Evolutionary conservation across 2,797 vertebrate genomes (phyloP), one percentile per base, ranked within the genome.

Genomic region (Danionella dracula): DNA sequence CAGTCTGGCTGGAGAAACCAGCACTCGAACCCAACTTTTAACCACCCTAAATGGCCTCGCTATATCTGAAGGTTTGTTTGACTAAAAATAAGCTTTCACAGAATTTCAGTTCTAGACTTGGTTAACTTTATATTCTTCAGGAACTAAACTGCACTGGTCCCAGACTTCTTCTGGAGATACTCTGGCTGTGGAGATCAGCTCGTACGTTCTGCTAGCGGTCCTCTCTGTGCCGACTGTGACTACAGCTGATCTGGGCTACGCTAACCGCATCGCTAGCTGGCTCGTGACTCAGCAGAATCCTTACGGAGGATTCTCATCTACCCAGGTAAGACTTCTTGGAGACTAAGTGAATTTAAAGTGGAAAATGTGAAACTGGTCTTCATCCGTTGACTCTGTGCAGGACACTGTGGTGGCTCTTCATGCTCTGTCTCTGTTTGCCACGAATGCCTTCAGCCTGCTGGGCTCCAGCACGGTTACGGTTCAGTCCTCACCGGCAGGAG

Each of bases 361-460:
- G 2, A 34, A 8, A 2, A 2, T 27, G 23, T 34, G 27, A 29
- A 4, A 29, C 27, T 29, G 4, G 27, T 4, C 4, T 29, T 4
- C 27, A 4, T 8, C 8, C 8, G 27, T 31, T 31, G 5, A 5
- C 9, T 1, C 9, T 4, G 8, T 10, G 1, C 61, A 89, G 90
- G 85, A 87, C 16, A 89, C 86, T 0, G 80, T 90, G 20, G 81
- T 86, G 40, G 85, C 82, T 63, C 80, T 89, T 50, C 87, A 89
- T 69, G 88, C 84, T 16, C 66, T 90, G 31, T 68, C 88, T n/a
- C 70, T 80, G 4, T 87, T 86, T 9, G 85, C 84, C 29, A 38
- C 74, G 2, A 69, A 60, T 23, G 83, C 77, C 9, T 84, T 81
- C 2, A 71, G 40, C 15, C 75, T 73, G 1, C 81, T 80, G 0